phyloP scores from a whole-genome alignment of 1,140 invertebrate species.

The Drosophila ogumai region DNA sequence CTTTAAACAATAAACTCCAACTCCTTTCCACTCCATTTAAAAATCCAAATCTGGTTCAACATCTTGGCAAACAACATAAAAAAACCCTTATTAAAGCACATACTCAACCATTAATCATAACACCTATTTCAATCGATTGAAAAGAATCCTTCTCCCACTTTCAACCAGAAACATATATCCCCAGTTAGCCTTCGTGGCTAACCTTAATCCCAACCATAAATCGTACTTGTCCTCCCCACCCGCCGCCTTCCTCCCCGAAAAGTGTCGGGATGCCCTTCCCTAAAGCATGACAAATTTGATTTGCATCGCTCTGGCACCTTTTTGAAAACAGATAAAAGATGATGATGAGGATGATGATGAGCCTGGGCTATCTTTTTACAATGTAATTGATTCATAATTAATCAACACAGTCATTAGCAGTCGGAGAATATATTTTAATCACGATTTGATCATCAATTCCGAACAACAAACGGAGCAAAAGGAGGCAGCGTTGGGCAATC shows the following conservation, averaged over 20 bases:
- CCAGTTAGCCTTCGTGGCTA: conserved; percentile 3
- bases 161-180: not conserved
- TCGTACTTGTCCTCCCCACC: conserved; percentile 4
- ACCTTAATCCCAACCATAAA: conserved; percentile 29
- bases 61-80: not conserved
- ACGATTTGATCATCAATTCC: conserved; percentile 82
- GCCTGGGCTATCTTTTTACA: conserved; percentile 56
- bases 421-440: conserved; percentile 77
- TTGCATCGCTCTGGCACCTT: conserved; percentile 40
- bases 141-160: not conserved
- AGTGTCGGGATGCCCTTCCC: conserved; percentile 13
- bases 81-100: not conserved
- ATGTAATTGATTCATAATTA: conserved; percentile 83
- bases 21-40: not conserved
- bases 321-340: conserved; percentile 10
- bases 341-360: not conserved
- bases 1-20: not conserved
- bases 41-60: not conserved
- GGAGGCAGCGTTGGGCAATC: conserved; percentile 56
- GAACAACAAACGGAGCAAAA: not conserved
- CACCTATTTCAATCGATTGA: not conserved
- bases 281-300: conserved; percentile 64
- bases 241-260: not conserved
- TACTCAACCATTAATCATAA: conserved; percentile 14
- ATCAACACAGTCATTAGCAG: conserved; percentile 75